Base-by-base conservation (phyloP, 1,140 invertebrate species). In the Pristionchus pacificus region DNA sequence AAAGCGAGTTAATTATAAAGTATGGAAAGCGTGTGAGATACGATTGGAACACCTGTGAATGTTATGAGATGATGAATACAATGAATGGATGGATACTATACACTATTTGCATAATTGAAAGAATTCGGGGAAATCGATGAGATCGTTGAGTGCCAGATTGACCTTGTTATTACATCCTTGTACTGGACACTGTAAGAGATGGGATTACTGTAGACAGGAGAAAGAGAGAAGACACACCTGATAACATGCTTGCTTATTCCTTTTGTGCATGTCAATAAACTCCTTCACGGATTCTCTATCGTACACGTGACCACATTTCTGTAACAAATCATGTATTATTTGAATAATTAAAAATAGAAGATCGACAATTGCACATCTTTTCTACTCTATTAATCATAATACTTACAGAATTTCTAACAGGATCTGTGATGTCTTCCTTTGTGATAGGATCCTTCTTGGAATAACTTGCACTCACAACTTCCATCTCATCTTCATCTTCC, bases 401-500 rank as follows among this genome's bases (percentile, higher is more conserved):
- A 10, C 38, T 67, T 49, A 67, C 65, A 3, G 19, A 3, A 25
- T 67, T 67, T 38, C 55, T n/a, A n/a, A 67, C 33, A 15, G 65
- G 65, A 30, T 67, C 38, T 2, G 55, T 38, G 33, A 67, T 67
- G 65, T 67, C 33, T 27, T 25, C 25, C 65, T 67, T 67, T 27
- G 65, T 57, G 65, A 67, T 67, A 3, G 65, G 65, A 59, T 67
- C 65, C 65, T 67, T 67, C 65, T 30, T 61, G 3, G 65, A 67
- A 24, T 67, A 67, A 2, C 31, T 67, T 27, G 58, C 58, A 27
- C 28, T 27, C n/a, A 38, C 33, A 13, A 67, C 65, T 61, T 49
- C 58, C 65, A 67, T 67, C 15, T 25, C 65, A 30, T n/a, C 49
- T 25, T 30, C 65, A 15, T 67, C 65, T 38, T 67, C 65, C 6